Base-by-base conservation (phyloP, 1,140 invertebrate species). In the Pseudomyrmex sp. region DNA sequence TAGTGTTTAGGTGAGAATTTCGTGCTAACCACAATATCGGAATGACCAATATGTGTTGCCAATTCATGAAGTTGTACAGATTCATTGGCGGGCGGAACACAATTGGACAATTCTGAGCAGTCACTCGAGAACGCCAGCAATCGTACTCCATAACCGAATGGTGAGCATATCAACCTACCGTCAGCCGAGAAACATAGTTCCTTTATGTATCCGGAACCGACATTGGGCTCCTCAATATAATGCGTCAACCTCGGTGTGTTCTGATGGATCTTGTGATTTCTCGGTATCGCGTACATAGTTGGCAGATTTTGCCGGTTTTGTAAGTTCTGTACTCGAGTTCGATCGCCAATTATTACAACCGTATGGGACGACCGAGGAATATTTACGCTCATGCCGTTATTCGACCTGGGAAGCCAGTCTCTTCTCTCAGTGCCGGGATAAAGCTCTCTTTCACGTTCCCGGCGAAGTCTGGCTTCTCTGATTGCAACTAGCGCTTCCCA, bases 101-200 rank as follows among this genome's bases (percentile, higher is more conserved):
- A 96, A 79, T 96, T 95, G 2, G 97, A 96, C 50, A 99, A 93
- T 92, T 99, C 98, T 58, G 96, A 95, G 92, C 98, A 98, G 10
- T 96, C 93, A 0, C 96, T 95, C 83, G 97, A 97, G 89, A 99
- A 98, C 1, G 96, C 96, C 9, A 99, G 93, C 0, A 99, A 93
- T 20, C 98, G 94, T 52, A 98, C 96, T 4, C 98, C 98, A 87
- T 96, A 96, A 1, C 96, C 97, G 91, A 97, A 98, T 0, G 98
- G 98, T 0, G 98, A 99, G 91, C 97, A 98, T 26, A 99, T 97
- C 0, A 99, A 91, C 46, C 98, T 95, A 0, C 98, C 98, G 92
- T 99, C 98, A 2, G 97, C 95, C 0, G 98, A 98, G 91, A 98
- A 99, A 90, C 97, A 98, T 10, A 98, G 93, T 92, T 99, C 98